Evolutionary conservation across 2,888 invertebrate genomes (phyloP).

Genomic region (Neoascia interrupta): DNA sequence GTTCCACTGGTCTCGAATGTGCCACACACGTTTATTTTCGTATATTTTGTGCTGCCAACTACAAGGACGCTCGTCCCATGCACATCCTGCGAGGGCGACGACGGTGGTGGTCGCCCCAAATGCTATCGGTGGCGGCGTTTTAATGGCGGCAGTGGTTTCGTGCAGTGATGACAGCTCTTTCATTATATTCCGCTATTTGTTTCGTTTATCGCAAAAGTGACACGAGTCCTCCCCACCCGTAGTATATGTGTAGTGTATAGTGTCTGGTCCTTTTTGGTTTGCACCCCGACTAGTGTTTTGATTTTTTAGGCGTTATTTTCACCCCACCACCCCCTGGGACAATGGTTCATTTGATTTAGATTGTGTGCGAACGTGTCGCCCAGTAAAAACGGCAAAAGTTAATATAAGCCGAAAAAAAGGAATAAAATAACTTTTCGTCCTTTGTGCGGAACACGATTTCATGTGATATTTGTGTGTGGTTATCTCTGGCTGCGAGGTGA

Average conservation of each 20-base stretch:
- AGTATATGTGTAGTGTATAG: slow-evolving; percentile 12
- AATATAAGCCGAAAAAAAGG: neutral
- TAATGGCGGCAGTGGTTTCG: slow-evolving; percentile 51
- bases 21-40: slow-evolving; percentile 44
- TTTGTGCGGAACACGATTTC: slow-evolving; percentile 1
- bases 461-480: slow-evolving; percentile 19
- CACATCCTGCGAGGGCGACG: slow-evolving; percentile 3
- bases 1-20: slow-evolving; percentile 27
- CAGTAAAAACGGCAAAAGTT: neutral
- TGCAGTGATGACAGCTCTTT: slow-evolving; percentile 58
- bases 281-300: neutral
- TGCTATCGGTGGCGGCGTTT: slow-evolving; percentile 46
- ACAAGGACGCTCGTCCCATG: slow-evolving; percentile 21
- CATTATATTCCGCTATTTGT: slow-evolving; percentile 51
- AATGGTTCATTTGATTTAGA: slow-evolving; percentile 17
- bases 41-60: slow-evolving; percentile 33
- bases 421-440: neutral
- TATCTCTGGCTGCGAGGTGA: slow-evolving; percentile 33
- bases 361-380: no score
- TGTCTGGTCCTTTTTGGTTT: slow-evolving; percentile 6
- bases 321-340: neutral
- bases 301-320: slow-evolving; percentile 7
- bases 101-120: slow-evolving; percentile 15
- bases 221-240: slow-evolving; percentile 23
- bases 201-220: slow-evolving; percentile 52